These are phyloP conservation scores for Cyphomyrus discorhynchus DNA, from an alignment of 2,113 vertebrate species.

Conservation along the genomic window DNA sequence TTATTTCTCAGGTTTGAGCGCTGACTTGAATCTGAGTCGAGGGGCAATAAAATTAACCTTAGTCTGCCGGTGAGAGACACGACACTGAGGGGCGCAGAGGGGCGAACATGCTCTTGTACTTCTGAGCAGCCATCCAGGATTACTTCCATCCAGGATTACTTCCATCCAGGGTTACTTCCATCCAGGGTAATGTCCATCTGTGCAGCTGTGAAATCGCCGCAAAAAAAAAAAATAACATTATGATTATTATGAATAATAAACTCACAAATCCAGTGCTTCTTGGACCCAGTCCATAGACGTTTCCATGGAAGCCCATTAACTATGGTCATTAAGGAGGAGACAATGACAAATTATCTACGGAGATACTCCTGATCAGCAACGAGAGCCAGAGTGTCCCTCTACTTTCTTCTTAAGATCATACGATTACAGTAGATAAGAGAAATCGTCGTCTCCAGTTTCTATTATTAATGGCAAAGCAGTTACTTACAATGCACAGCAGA, in stretches of 20 bases:
- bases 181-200: background rate
- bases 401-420: background rate
- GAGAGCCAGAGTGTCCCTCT: background rate
- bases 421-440: background rate
- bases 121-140: background rate
- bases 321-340: background rate
- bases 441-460: background rate
- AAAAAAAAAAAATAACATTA: background rate
- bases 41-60: background rate
- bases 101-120: background rate
- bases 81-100: background rate
- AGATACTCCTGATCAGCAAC: background rate
- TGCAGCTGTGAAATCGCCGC: background rate
- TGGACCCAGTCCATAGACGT: background rate
- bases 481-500: background rate
- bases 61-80: background rate
- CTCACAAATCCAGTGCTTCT: background rate
- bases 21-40: background rate
- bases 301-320: slow-evolving; percentile 11
- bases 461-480: background rate
- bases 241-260: slow-evolving; percentile 7
- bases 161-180: background rate
- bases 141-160: background rate
- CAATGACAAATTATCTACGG: background rate
- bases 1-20: background rate